phyloP scores from a whole-genome alignment of 2,113 vertebrate genomes.

The Cettia cetti region DNA sequence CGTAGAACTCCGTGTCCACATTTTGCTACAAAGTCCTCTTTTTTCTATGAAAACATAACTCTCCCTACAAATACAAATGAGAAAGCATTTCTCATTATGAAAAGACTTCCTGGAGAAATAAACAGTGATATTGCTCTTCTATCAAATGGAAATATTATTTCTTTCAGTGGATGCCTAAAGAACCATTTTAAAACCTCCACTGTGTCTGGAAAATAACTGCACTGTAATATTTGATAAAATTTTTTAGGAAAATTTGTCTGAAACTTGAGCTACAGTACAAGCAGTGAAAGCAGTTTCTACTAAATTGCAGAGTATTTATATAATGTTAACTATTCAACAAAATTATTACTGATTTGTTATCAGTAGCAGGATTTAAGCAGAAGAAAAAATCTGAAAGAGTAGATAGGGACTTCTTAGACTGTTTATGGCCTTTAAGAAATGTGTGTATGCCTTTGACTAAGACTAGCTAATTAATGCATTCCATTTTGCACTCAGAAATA shows the following conservation, averaged over 20 bases:
- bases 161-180: neutral
- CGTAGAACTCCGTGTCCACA: neutral
- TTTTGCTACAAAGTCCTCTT: neutral
- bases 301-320: neutral
- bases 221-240: neutral
- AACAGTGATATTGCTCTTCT: neutral
- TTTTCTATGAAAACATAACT: neutral
- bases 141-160: neutral
- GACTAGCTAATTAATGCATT: neutral
- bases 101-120: neutral
- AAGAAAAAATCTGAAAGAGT: neutral
- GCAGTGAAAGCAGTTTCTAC: neutral
- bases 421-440: neutral
- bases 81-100: neutral
- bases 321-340: neutral
- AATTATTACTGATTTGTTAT: neutral
- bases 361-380: neutral
- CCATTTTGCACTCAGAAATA: neutral
- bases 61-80: neutral
- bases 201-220: neutral
- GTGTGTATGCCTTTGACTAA: neutral
- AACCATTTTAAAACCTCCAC: neutral
- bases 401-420: neutral
- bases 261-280: neutral
- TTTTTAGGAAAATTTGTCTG: neutral